Percentiles rank a stretch among this genome's conserved stretches.
Conservation (phyloP, 2,113 vertebrate species). For the Atlantisia rogersi region DNA sequence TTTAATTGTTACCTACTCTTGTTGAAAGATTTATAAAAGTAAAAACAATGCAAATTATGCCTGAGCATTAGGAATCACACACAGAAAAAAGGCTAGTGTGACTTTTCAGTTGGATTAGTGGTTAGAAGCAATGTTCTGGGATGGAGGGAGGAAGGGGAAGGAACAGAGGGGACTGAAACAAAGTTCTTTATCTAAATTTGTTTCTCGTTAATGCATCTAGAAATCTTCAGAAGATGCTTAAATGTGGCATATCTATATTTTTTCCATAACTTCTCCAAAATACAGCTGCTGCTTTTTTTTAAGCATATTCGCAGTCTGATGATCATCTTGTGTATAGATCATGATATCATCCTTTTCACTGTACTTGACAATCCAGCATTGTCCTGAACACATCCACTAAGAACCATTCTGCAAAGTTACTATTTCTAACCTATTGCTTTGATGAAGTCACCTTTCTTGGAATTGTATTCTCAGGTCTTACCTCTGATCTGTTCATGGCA, state of each 20-base stretch:
- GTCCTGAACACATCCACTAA: neutral
- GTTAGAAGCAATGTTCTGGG: neutral
- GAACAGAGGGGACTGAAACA: neutral
- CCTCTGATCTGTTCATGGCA: neutral
- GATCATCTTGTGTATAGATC: neutral
- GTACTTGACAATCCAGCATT: neutral
- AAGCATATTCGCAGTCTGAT: neutral
- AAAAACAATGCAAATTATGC: neutral
- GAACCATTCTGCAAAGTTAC: neutral
- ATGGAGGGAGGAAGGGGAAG: accelerated
- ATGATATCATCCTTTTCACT: neutral
- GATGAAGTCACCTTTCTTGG: neutral
- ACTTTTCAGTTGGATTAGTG: neutral
- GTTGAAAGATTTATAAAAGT: neutral
- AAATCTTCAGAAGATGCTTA: neutral
- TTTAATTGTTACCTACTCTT: neutral
- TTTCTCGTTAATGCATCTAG: neutral
- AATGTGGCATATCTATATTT: neutral
- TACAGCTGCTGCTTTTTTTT: neutral
- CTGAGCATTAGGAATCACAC: neutral
- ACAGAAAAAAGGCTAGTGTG: neutral
- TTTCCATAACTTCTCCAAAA: neutral
- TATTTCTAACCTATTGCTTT: neutral
- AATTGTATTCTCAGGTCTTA: neutral
- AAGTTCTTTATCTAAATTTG: neutral